These are phyloP conservation scores for Laupala kohalensis DNA, from an alignment of 1,140 invertebrate species.

Conservation along the genomic window DNA sequence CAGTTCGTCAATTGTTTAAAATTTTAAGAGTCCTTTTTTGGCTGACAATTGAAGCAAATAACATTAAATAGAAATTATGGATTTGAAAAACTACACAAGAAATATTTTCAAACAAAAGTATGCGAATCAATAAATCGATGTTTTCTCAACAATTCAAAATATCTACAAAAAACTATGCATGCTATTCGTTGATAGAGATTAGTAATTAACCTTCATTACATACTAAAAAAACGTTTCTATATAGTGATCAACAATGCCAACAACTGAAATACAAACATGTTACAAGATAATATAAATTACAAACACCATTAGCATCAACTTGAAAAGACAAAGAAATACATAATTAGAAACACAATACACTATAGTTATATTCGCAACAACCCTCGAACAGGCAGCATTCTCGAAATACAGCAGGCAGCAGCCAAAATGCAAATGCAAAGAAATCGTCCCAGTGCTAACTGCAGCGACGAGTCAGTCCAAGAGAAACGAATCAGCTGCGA, in stretches of 20 bases:
- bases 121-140: background rate
- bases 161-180: background rate
- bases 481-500: background rate
- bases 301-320: background rate
- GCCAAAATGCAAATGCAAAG: too few species aligned
- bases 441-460: background rate
- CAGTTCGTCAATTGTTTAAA: background rate
- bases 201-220: too few species aligned
- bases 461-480: background rate
- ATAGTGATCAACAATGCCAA: too few species aligned
- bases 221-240: too few species aligned
- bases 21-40: background rate
- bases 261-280: background rate
- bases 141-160: background rate
- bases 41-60: background rate
- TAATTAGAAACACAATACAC: background rate
- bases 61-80: background rate
- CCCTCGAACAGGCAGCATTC: background rate
- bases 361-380: too few species aligned
- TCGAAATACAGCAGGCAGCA: background rate
- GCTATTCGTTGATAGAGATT: background rate
- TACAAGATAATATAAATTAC: background rate
- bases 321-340: background rate
- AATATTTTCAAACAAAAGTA: background rate
- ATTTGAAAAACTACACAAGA: background rate